A percentile compares a stretch with the other conserved stretches of the same genome.
These are phyloP conservation scores for Sylvicapra grimmia DNA, from an alignment of 2,113 vertebrate genomes.

Conservation along the genomic window DNA sequence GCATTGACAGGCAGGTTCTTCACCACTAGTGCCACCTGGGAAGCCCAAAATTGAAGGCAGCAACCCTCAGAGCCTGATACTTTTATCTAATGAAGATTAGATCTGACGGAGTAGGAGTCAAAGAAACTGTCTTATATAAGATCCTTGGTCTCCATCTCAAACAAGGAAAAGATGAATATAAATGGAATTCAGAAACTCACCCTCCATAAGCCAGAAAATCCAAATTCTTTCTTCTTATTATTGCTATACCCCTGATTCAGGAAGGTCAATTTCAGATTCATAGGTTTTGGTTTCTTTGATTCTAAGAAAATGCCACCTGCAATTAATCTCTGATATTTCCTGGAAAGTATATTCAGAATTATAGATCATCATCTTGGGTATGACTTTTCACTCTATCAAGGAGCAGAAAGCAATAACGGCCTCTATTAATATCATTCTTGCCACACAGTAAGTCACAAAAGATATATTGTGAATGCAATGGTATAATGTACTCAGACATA, in stretches of 20 bases:
- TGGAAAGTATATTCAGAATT: background rate
- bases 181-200: background rate
- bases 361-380: background rate
- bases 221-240: background rate
- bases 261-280: background rate
- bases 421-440: background rate
- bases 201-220: background rate
- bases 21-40: background rate
- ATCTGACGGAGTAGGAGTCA: no score
- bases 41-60: background rate
- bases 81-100: background rate
- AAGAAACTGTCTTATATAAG: background rate
- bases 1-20: background rate
- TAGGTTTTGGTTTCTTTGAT: background rate
- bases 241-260: background rate
- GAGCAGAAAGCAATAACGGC: background rate
- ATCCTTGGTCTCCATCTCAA: background rate
- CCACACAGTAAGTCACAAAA: background rate
- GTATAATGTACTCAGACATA: background rate
- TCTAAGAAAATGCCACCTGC: background rate
- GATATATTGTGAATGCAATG: background rate
- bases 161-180: background rate
- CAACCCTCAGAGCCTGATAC: background rate
- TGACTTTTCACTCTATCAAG: background rate
- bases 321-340: background rate